Base-by-base conservation (phyloP, 2,113 vertebrate genomes). In the Hypocryptadius cinnamomeus region DNA sequence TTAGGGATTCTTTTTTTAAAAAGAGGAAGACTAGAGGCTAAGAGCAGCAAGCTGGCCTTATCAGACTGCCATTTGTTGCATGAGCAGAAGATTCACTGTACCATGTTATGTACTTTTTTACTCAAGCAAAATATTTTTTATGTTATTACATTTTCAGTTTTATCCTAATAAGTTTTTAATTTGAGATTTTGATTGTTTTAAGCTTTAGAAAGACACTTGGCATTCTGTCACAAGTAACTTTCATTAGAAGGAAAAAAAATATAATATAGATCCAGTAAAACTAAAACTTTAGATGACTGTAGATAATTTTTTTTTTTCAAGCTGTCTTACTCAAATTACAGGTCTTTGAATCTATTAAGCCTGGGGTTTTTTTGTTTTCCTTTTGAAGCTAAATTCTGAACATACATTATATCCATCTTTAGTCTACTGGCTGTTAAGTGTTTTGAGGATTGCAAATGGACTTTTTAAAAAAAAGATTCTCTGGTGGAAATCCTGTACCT, bases 1-100 rank as follows among this genome's bases (percentile, higher is more conserved):
- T 97, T 96, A 97, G 81, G 63, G 68, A 50, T 85, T 81, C 39
- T 81, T 94, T 93, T 81, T 79, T 68, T 65, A n/a, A 54, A 80
- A 64, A 47, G 39, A 79, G 42, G 72, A 54, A 47, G 25, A 63
- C 54, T 79, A 77, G 27, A 83, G 56, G 72, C 87, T 89, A 95
- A 92, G 50, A 92, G 61, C 19, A 92, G 65, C 70, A 93, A 79
- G 53, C 69, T 80, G 48, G 79, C 83, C 77, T 94, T 95, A 93
- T 87, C 86, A 93, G 83, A 70, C 85, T 91, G 84, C 79, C 40
- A 33, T 51, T 92, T 76, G 39, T 3, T 90, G 47, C 48, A 70
- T 5, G 13, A 93, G 56, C 63, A 78, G 42, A 87, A 54, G 23
- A 50, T 78, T 89, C 81, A 90, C 59, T 88, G 31, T 76, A 48